Evolutionary conservation across 2,888 invertebrate species (phyloP).

Genomic region (Mimas tiliae): DNA sequence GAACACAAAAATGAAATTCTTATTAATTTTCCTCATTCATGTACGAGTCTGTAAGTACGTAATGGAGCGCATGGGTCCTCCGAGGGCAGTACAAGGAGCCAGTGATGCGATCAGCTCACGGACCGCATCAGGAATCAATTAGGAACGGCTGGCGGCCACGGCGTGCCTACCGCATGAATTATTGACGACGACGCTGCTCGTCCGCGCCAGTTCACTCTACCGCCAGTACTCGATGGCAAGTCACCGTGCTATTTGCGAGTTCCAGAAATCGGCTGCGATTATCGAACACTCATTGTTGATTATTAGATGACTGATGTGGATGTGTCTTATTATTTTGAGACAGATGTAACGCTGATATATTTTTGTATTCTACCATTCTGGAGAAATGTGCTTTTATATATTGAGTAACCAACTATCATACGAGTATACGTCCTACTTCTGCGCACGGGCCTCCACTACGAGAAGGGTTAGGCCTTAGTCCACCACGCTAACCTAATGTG

Average conservation of each 20-base stretch:
- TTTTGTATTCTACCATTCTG: background rate
- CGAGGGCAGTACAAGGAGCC: slow-evolving; percentile 76
- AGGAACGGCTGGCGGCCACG: slow-evolving; percentile 79
- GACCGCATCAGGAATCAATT: slow-evolving; percentile 83
- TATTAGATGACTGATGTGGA: background rate
- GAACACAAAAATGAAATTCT: slow-evolving; percentile 45
- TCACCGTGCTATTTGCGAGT: slow-evolving; percentile 34
- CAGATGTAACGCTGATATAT: background rate
- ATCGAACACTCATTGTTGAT: background rate
- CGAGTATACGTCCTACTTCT: too few species aligned
- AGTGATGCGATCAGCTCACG: slow-evolving; percentile 79
- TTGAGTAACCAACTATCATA: too few species aligned
- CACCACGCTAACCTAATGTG: too few species aligned
- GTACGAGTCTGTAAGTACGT: slow-evolving; percentile 67
- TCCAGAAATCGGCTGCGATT: slow-evolving; percentile 28
- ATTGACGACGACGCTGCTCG: slow-evolving; percentile 71
- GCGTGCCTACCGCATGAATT: slow-evolving; percentile 82
- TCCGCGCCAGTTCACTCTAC: slow-evolving; percentile 55
- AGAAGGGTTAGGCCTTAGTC: too few species aligned
- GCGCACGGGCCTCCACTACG: too few species aligned
- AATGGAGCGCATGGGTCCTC: slow-evolving; percentile 77
- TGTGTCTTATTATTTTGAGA: background rate
- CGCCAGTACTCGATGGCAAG: slow-evolving; percentile 56
- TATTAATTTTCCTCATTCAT: slow-evolving; percentile 57
- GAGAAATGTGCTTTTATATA: too few species aligned